phyloP scores from a whole-genome alignment of 2,113 vertebrate genomes.

The Coregonus clupeaformis region DNA sequence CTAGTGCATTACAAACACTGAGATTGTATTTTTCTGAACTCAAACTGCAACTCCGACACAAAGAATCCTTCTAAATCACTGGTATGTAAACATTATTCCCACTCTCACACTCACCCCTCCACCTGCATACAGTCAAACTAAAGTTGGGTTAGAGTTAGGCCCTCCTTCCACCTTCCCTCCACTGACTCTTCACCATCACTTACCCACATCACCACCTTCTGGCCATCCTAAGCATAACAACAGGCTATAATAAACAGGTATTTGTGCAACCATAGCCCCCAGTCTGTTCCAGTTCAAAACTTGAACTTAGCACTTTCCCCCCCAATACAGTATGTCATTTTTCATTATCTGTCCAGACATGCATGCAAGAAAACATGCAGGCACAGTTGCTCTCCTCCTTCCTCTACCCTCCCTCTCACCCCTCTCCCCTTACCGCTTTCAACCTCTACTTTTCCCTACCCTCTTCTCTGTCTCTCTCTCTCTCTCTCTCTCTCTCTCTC shows the following conservation, averaged over 20 bases:
- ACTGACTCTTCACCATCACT: constrained; percentile 10
- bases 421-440: neutral
- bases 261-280: neutral
- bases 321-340: neutral
- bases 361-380: neutral
- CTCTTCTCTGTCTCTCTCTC: constrained; percentile 14
- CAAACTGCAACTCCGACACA: constrained; percentile 4
- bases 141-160: constrained; percentile 46
- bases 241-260: neutral
- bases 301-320: constrained; percentile 24
- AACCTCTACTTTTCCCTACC: neutral
- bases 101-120: too few species aligned
- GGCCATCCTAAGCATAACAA: constrained; percentile 27
- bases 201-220: constrained; percentile 66
- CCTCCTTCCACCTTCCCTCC: neutral
- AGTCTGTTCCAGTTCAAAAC: constrained; percentile 31
- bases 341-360: constrained; percentile 28
- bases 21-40: too few species aligned
- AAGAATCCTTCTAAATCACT: too few species aligned
- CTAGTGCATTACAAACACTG: too few species aligned
- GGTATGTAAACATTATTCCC: too few species aligned
- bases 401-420: neutral
- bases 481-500: constrained; percentile 11
- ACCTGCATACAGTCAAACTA: constrained; percentile 12
- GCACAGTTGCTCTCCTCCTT: neutral